Percentiles rank a stretch among this genome's conserved stretches.
These are phyloP conservation scores for Schrankia costaestrigalis DNA, from an alignment of 2,888 invertebrate genomes.

Conservation along the genomic window DNA sequence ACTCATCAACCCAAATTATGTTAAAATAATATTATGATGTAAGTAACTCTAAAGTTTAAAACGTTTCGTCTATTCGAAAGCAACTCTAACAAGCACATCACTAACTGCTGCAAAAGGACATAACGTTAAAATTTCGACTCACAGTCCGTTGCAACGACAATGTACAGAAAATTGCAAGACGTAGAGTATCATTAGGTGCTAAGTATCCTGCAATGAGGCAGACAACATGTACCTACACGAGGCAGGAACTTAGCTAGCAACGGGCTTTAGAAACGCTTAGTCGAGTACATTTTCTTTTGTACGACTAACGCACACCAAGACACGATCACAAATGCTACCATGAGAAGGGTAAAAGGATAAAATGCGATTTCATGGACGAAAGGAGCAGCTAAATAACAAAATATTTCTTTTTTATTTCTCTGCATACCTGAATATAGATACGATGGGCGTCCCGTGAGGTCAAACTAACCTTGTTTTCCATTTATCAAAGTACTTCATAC, in stretches of 20 bases:
- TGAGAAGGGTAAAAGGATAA: constrained; percentile 16
- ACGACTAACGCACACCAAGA: constrained; percentile 7
- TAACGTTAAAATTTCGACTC: too few species aligned
- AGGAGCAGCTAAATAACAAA: constrained; percentile 15
- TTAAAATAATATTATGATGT: too few species aligned
- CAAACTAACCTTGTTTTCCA: constrained; percentile 10
- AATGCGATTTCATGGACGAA: constrained; percentile 18
- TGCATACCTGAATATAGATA: constrained; percentile 16
- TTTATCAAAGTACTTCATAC: constrained; percentile 20
- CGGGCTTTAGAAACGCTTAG: constrained; percentile 14
- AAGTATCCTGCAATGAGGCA: constrained; percentile 8
- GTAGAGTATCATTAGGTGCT: constrained; percentile 17
- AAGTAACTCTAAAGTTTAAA: too few species aligned
- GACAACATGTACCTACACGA: constrained; percentile 7
- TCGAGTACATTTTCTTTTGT: constrained; percentile 14
- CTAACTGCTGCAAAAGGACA: too few species aligned
- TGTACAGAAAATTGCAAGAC: constrained; percentile 10
- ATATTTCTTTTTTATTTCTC: constrained; percentile 16
- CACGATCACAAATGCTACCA: constrained; percentile 13
- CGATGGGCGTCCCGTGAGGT: constrained; percentile 9
- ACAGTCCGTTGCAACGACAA: background rate
- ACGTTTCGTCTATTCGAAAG: too few species aligned
- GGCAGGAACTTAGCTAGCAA: constrained; percentile 1
- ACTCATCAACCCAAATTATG: too few species aligned
- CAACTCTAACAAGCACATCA: too few species aligned